phyloP scores from a whole-genome alignment of 2,888 invertebrate species.

The Agrochola macilenta region DNA sequence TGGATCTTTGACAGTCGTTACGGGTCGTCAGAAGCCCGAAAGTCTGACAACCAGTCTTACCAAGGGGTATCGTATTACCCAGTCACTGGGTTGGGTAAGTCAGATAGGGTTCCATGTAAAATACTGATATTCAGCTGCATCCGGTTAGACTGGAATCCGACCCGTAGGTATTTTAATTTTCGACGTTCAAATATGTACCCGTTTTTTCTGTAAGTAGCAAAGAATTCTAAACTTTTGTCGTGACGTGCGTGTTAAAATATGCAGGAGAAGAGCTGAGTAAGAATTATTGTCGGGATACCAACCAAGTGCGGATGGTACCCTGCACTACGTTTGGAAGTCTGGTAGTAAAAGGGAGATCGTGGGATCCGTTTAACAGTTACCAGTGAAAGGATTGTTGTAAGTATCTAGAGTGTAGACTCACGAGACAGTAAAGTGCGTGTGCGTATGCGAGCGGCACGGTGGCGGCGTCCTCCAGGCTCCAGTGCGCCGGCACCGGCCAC shows the following conservation, averaged over 20 bases:
- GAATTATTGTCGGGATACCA: not conserved
- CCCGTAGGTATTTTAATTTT: too few species aligned
- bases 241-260: not conserved
- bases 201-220: not conserved
- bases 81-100: too few species aligned
- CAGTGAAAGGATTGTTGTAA: not conserved
- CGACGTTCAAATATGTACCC: too few species aligned
- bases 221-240: not conserved
- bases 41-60: too few species aligned
- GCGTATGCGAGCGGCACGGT: conserved; percentile 94
- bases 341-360: not conserved
- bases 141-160: too few species aligned
- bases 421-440: conserved; percentile 84
- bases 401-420: conserved; percentile 36
- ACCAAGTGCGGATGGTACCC: not conserved
- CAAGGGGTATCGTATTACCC: too few species aligned
- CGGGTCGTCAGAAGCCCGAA: too few species aligned
- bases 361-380: not conserved
- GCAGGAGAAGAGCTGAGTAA: too few species aligned
- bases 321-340: not conserved
- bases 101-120: too few species aligned
- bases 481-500: conserved; percentile 93
- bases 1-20: too few species aligned
- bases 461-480: conserved; percentile 93
- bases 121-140: too few species aligned